phyloP scores from a whole-genome alignment of 2,797 vertebrate genomes.

The Periparus ater region DNA sequence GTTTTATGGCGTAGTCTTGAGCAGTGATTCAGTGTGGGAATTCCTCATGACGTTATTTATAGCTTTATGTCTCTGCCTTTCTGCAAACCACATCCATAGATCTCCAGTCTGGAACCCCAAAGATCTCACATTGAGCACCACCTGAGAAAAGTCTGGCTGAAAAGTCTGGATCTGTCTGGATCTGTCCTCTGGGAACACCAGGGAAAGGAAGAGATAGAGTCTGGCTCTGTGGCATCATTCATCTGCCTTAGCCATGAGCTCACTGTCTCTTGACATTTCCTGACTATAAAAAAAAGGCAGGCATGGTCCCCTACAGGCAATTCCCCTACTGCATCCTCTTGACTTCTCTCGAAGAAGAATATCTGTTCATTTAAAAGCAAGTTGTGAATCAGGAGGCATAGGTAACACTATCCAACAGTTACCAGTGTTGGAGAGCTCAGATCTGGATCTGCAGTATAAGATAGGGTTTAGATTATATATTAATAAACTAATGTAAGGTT shows the following conservation, averaged over 20 bases:
- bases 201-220: not conserved
- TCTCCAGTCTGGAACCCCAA: not conserved
- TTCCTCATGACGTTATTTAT: not conserved
- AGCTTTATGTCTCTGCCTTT: not conserved
- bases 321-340: not conserved
- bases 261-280: not conserved
- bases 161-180: not conserved
- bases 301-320: not conserved
- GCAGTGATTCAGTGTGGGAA: constrained; percentile 6
- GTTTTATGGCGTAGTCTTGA: not conserved
- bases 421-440: not conserved
- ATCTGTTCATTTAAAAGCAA: not conserved
- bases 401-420: not conserved
- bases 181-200: not conserved
- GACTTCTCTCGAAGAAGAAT: not conserved
- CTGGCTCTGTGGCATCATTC: not conserved
- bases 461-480: not conserved
- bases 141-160: not conserved
- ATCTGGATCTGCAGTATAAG: not conserved
- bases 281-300: not conserved
- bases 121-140: not conserved
- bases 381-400: not conserved
- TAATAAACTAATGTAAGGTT: not conserved
- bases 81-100: not conserved
- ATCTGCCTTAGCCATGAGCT: not conserved